Percentiles rank a stretch among this genome's conserved stretches.
Conservation (phyloP, 2,888 invertebrate genomes). For the Pseudolycoriella hygida region DNA sequence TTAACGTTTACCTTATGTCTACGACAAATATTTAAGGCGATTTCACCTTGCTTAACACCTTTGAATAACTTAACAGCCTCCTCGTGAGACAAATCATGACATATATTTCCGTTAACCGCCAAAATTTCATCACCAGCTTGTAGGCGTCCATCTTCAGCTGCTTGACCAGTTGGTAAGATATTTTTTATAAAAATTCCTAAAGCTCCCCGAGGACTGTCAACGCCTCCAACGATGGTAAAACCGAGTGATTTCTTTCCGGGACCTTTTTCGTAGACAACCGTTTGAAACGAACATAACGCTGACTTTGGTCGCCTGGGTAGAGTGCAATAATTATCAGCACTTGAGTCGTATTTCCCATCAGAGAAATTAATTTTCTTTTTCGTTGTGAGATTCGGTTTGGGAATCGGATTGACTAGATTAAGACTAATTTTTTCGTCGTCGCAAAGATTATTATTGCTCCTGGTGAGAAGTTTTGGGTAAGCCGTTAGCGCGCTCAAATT, state of each 20-base stretch:
- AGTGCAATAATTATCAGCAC: conserved; percentile 50
- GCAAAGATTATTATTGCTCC: conserved; percentile 7
- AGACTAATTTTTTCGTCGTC: conserved; percentile 7
- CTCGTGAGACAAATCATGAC: conserved; percentile 61
- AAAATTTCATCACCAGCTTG: conserved; percentile 70
- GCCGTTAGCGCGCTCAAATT: not conserved
- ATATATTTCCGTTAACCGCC: conserved; percentile 63
- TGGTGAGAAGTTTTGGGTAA: conserved; percentile 2
- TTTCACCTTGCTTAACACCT: conserved; percentile 56
- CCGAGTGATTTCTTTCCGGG: conserved; percentile 68
- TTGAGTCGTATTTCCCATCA: conserved; percentile 11
- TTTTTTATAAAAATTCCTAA: conserved; percentile 77
- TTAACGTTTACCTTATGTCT: conserved; percentile 25
- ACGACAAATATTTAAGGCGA: conserved; percentile 56
- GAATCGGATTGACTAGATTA: not conserved
- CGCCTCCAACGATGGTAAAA: conserved; percentile 79
- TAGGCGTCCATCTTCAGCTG: conserved; percentile 65
- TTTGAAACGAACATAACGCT: conserved; percentile 49
- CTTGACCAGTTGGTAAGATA: conserved; percentile 65
- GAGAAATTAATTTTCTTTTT: not conserved
- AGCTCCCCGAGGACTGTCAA: conserved; percentile 68
- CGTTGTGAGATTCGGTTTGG: conserved; percentile 1
- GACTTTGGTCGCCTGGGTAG: conserved; percentile 51
- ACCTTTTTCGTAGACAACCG: conserved; percentile 61
- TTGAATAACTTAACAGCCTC: conserved; percentile 69